Evolutionary conservation across 2,888 invertebrate genomes (phyloP).

Genomic region (Yponomeuta cagnagella): DNA sequence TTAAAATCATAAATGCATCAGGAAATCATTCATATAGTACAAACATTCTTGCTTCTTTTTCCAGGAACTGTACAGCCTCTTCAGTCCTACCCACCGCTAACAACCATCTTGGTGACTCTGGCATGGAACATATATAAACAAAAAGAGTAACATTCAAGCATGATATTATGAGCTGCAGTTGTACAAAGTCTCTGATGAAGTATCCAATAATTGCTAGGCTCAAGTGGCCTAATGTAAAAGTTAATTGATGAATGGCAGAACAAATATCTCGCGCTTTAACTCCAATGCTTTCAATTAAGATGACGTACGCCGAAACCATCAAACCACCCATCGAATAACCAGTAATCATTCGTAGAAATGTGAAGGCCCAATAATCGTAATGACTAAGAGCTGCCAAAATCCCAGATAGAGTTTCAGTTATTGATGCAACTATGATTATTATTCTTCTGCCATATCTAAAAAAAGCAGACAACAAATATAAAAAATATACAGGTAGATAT

Average conservation of each 20-base stretch:
- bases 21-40: background rate
- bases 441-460: constrained; percentile 84
- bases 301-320: constrained; percentile 79
- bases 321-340: constrained; percentile 87
- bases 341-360: constrained; percentile 80
- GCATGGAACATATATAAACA: constrained; percentile 80
- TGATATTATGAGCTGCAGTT: constrained; percentile 80
- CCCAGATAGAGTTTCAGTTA: constrained; percentile 82
- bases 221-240: constrained; percentile 82
- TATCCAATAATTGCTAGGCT: constrained; percentile 78
- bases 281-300: constrained; percentile 82
- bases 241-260: constrained; percentile 80
- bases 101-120: constrained; percentile 89
- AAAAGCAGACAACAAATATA: constrained; percentile 21
- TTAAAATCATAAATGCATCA: background rate
- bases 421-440: constrained; percentile 81
- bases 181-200: constrained; percentile 74
- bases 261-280: constrained; percentile 70
- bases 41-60: constrained; percentile 75
- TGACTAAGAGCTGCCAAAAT: constrained; percentile 80
- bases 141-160: constrained; percentile 75
- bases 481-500: background rate
- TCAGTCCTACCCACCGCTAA: constrained; percentile 81
- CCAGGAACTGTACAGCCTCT: constrained; percentile 70
- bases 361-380: constrained; percentile 72